Base-by-base conservation (phyloP, 1,140 invertebrate genomes). In the Dendroctonus ponderosae region DNA sequence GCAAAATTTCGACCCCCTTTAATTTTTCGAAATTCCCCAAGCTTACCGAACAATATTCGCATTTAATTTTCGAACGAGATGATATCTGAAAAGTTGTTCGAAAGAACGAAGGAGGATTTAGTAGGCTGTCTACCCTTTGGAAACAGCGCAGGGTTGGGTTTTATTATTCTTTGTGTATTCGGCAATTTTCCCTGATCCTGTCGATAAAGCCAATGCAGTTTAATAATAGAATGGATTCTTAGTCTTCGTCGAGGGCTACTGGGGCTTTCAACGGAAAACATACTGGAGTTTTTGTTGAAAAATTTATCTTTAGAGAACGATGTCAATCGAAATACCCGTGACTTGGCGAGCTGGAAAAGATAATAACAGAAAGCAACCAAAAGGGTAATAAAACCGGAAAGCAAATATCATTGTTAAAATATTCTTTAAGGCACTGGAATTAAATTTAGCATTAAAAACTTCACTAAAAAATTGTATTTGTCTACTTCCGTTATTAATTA, bases 201-300 rank as follows among this genome's bases (percentile, higher is more conserved):
- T 63, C 61, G 61, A 63, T 63, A 63, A 63, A 63, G 61, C 61
- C 61, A 63, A 63, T 63, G 61, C 61, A 63, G 61, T 63, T 63
- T 63, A 63, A 63, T 63, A 63, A 63, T 63, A 63, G 61, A 63
- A 63, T 54, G 61, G 61, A 63, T 54, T 62, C 59, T 62, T 62
- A 62, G 59, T 62, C 44, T 48, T 40, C 12, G n/a, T 37, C 48
- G 37, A 48, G 38, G 38, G 26, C 52, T 39, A 40, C 46, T 48
- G 46, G 52, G 39, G 38, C 56, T 39, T 58, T 58, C 56, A 15
- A 12, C 40, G 56, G 38, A 9, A 57, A 58, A 58, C 42, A 26
- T 54, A 57, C 40, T 41, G 43, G 54, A 12, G 40, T 42, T 57
- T 57, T 57, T 9, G 41, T 14, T 39, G 46, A 52, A 62, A 62